Conservation (phyloP, 2,113 vertebrate species). For the Clarias macrocephalus region DNA sequence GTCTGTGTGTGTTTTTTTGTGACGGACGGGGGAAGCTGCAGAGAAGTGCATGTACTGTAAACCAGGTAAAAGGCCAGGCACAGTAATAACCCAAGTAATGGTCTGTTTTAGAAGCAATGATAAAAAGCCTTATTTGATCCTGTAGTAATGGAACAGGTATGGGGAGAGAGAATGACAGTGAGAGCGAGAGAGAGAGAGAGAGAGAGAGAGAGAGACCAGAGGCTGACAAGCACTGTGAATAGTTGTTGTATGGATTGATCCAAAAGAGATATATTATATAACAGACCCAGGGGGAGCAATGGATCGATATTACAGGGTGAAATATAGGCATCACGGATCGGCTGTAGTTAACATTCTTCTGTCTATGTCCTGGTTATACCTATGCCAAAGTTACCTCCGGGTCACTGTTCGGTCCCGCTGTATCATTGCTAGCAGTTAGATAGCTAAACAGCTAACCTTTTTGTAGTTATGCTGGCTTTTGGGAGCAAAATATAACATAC, state of each 20-base stretch:
- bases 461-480: neutral
- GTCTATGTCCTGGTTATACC: neutral
- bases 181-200: neutral
- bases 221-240: slow-evolving; percentile 24
- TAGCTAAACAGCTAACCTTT: neutral
- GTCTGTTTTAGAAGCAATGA: slow-evolving; percentile 45
- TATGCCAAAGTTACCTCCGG: neutral
- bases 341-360: neutral
- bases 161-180: neutral
- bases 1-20: slow-evolving; percentile 31
- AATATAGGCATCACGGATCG: slow-evolving; percentile 13
- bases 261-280: slow-evolving; percentile 32
- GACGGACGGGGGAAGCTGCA: neutral
- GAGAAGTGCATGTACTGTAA: neutral
- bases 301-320: slow-evolving; percentile 39
- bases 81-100: slow-evolving; percentile 47
- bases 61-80: slow-evolving; percentile 32
- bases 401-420: neutral
- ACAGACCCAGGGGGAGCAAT: slow-evolving; percentile 9
- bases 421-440: neutral
- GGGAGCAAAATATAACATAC: too few species aligned
- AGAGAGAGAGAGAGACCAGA: neutral
- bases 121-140: slow-evolving; percentile 42
- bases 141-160: slow-evolving; percentile 19
- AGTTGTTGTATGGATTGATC: slow-evolving; percentile 29